Base-by-base conservation (phyloP, 2,888 invertebrate genomes). In the Parnassius orleans region DNA sequence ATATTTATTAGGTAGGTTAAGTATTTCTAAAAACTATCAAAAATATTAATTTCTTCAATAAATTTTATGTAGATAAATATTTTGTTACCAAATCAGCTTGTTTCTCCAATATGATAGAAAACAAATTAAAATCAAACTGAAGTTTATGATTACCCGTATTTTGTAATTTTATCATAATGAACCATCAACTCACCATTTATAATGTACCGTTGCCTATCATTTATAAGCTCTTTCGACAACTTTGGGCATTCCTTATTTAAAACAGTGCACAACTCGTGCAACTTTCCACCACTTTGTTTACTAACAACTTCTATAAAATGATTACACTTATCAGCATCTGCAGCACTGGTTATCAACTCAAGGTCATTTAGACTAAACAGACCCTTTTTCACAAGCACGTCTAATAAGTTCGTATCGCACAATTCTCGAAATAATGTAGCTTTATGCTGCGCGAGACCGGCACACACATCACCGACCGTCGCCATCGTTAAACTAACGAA, bases 301-400 rank as follows among this genome's bases (percentile, higher is more conserved):
- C 93, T 87, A 80, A 94, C 93, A 85, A 93, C 86, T 72, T 93
- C 93, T 66, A 94, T 92, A 71, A 94, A 92, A 79, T 91, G 92
- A 77, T 91, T 87, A 75, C 93, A 94, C 84, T 93, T 93, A 69
- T 92, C 92, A 75, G 83, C 79, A 62, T 90, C 90, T 55, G 79
- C 73, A 33, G 90, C 89, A 80, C 88, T 81, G 11, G 87, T 85
- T 68, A 92, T 86, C 66, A 84, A 86, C 80, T 94, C 94, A 69
- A 94, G 92, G 72, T 94, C 94, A 71, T 92, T 92, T 68, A 93
- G 86, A 74, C 89, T 93, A 66, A 94, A 91, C 68, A 94, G 90
- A 57, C 94, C 93, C 75, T 94, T 94, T 78, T 94, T 94, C 61
- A 94, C 93, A 64, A 94, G 87, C 68, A 93, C 92, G 66, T 93